A percentile compares a stretch with the other conserved stretches of the same genome.
These are phyloP conservation scores for Dipodomys stephensi DNA, from an alignment of 2,113 vertebrate species.

Conservation along the genomic window DNA sequence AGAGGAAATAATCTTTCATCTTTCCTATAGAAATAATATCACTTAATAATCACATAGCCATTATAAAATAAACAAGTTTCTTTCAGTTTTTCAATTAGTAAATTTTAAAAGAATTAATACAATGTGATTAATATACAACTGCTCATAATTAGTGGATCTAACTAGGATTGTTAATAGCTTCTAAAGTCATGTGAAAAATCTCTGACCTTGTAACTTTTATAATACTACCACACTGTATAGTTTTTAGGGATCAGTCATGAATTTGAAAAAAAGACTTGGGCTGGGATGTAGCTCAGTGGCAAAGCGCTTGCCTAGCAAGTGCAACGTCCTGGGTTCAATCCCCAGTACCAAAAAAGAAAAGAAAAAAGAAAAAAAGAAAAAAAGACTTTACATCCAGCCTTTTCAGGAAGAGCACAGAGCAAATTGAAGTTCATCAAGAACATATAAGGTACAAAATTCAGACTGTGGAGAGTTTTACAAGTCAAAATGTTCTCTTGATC, in stretches of 20 bases:
- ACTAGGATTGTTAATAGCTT: background rate
- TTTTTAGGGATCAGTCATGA: background rate
- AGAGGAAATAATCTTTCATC: background rate
- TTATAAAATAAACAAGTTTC: slow-evolving; percentile 11
- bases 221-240: background rate
- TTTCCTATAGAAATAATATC: background rate
- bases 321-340: no score
- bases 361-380: background rate
- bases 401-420: slow-evolving; percentile 30
- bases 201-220: background rate
- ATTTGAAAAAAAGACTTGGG: background rate
- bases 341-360: no score
- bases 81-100: slow-evolving; percentile 30
- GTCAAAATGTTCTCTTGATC: background rate
- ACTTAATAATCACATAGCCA: background rate
- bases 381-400: background rate
- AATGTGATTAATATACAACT: background rate
- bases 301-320: no score
- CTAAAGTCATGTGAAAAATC: slow-evolving; percentile 29
- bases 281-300: no score
- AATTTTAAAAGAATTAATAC: background rate
- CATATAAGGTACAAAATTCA: background rate
- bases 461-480: background rate
- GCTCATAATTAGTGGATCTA: background rate
- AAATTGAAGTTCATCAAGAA: background rate